A percentile compares a stretch with the other conserved stretches of the same genome.
Conservation (phyloP, 2,113 vertebrate genomes). For the Ciconia boyciana region DNA sequence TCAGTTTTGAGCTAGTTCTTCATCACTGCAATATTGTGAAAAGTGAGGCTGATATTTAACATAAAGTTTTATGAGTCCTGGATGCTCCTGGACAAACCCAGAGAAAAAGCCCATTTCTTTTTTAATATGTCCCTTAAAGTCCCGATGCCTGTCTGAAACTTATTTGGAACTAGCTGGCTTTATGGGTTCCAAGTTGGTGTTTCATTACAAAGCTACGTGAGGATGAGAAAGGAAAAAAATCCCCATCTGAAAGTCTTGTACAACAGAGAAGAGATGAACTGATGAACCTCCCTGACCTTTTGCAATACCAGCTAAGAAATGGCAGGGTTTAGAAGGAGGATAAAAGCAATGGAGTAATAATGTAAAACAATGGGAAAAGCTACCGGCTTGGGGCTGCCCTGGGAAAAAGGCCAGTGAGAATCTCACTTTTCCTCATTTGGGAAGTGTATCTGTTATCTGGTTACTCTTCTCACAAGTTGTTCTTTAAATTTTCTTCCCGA, state of each 20-base stretch:
- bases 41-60: slow-evolving; percentile 21
- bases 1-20: slow-evolving; percentile 5
- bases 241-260: neutral
- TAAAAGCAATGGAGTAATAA: neutral
- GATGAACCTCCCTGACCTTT: neutral
- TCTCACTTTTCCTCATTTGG: neutral
- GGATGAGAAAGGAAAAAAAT: neutral
- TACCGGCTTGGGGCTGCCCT: neutral
- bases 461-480: neutral
- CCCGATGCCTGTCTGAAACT: neutral
- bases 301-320: neutral
- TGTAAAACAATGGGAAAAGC: neutral
- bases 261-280: neutral
- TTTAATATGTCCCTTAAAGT: neutral
- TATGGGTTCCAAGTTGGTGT: neutral
- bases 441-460: neutral
- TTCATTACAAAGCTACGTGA: neutral
- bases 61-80: neutral
- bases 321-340: neutral
- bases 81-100: neutral
- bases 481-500: neutral
- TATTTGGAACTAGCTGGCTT: slow-evolving; percentile 18
- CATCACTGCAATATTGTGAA: neutral
- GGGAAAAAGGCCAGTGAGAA: neutral
- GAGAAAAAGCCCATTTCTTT: neutral